phyloP scores from a whole-genome alignment of 2,113 vertebrate genomes.

The Origma solitaria region DNA sequence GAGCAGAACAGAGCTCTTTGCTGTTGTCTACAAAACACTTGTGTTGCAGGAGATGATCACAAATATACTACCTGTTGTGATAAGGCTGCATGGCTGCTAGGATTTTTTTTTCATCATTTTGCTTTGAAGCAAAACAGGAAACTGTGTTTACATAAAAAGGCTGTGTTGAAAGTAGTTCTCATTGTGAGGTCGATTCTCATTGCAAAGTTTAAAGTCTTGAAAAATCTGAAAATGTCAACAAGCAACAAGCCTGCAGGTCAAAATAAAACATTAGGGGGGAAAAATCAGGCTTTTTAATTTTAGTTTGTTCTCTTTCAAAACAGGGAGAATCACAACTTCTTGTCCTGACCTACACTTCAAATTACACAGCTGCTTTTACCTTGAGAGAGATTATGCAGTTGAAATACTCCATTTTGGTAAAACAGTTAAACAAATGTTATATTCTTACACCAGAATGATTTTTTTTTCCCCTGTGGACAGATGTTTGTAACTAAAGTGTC shows the following conservation, averaged over 20 bases:
- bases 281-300: not conserved
- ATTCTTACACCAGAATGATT: not conserved
- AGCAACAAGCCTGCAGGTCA: not conserved
- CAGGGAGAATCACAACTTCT: not conserved
- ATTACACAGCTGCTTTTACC: not conserved
- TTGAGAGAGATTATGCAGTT: not conserved
- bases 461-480: not conserved
- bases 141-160: slow-evolving; percentile 23
- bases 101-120: slow-evolving; percentile 17
- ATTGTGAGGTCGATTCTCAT: not conserved
- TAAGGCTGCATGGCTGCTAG: not conserved
- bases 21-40: not conserved
- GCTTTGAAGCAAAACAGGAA: slow-evolving; percentile 58
- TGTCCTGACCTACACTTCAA: not conserved
- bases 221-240: slow-evolving; percentile 22
- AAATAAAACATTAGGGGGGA: not conserved
- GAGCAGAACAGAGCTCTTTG: not conserved
- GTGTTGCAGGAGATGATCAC: not conserved
- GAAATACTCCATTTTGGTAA: not conserved
- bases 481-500: not conserved
- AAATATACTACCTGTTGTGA: not conserved
- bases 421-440: not conserved
- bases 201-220: not conserved
- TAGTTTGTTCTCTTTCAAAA: not conserved
- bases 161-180: slow-evolving; percentile 14